These are phyloP conservation scores for Hemibagrus wyckioides DNA, from an alignment of 2,113 vertebrate genomes.

Conservation along the genomic window DNA sequence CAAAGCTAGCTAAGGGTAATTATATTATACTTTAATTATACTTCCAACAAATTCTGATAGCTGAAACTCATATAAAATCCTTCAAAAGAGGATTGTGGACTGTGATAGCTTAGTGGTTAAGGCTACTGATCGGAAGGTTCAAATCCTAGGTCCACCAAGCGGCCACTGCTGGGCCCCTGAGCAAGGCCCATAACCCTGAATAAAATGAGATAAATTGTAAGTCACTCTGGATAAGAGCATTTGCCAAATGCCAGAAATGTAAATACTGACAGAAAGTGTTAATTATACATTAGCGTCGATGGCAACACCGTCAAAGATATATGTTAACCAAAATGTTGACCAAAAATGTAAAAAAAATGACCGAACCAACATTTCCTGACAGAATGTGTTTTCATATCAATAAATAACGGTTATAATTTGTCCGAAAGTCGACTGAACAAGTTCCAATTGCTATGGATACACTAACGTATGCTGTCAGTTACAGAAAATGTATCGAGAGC, in stretches of 20 bases:
- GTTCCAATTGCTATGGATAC: background rate
- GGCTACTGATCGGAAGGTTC: no score
- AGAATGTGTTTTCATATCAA: background rate
- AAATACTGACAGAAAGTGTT: background rate
- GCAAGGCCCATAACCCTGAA: no score
- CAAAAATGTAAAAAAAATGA: no score
- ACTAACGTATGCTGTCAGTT: background rate
- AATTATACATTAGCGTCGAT: background rate
- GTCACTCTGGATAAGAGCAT: no score
- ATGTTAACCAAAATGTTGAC: no score
- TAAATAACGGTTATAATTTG: background rate
- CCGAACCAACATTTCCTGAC: background rate
- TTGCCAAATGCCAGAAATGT: no score
- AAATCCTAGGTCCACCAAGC: no score
- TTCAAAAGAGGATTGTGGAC: background rate
- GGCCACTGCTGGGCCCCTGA: no score
- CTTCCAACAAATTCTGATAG: background rate
- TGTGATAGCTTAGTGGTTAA: no score
- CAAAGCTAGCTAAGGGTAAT: no score
- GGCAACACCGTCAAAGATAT: no score
- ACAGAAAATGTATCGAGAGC: background rate
- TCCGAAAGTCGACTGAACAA: background rate
- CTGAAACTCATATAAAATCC: background rate
- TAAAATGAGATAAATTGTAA: no score
- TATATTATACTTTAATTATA: background rate